Evolutionary conservation across 2,888 invertebrate genomes (phyloP), one percentile per base, ranked within the genome.

Genomic region (Phymatocera aterrima): DNA sequence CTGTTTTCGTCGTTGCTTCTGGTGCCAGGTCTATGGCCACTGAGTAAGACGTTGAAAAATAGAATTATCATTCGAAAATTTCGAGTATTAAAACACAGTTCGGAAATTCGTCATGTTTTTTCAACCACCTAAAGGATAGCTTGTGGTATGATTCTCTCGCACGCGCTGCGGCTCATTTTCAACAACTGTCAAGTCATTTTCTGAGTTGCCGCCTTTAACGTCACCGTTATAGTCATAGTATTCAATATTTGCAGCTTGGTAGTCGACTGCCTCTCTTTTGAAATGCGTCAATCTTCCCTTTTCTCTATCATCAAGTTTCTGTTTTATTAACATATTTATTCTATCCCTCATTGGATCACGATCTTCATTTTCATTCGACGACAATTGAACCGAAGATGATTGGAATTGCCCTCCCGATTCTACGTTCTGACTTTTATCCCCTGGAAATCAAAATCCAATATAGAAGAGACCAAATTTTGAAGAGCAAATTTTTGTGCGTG

Each of bases 151-250:
- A 18, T 28, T 10, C n/a, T 34, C 46, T 6, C 1, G 12, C 12
- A 12, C 34, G 48, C 3, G 60, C 72, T 77, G 4, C 79, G 37
- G 57, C 21, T 83, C 81, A 43, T 31, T 57, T 4, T 72, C 51
- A 5, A 61, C 24, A 0, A 60, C 60, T 31, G 46, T 5, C 6
- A 68, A 57, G 18, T 82, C 81, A 34, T 18, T 61, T 12, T 81
- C 78, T 3, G 74, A 65, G 4, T 80, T 78, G 34, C 64, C 77
- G 57, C 10, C 74, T 31, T 84, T 84, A 5, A 65, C 60, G 24
- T 83, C 81, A 46, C 80, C 81, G 4, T 87, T 85, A 79, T 87
- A 87, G 82, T 87, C 87, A 78, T 87, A 87, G 79, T 87, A 87
- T 34, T 84, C 84, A n/a, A 87, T 83, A n/a, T 57, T 57, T 12